A percentile compares a stretch with the other conserved stretches of the same genome.
These are phyloP conservation scores for Chloropsis cyanopogon DNA, from an alignment of 2,113 vertebrate species.

Conservation along the genomic window DNA sequence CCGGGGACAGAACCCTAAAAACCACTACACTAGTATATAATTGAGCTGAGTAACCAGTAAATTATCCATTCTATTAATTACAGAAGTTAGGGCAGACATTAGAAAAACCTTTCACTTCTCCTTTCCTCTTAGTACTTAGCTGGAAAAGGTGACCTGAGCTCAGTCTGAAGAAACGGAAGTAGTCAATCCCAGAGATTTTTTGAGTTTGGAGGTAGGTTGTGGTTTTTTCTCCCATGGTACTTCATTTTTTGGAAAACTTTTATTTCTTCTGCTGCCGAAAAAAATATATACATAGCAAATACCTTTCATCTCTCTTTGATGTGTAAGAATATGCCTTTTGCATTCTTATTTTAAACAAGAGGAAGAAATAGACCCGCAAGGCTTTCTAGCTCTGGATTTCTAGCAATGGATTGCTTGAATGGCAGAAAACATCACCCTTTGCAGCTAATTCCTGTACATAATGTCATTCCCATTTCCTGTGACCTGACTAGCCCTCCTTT, in stretches of 20 bases:
- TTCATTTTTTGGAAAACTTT: not conserved
- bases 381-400: not conserved
- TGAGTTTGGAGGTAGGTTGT: not conserved
- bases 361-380: not conserved
- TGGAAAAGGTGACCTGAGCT: not conserved
- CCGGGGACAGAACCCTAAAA: no score
- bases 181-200: not conserved
- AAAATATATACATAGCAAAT: not conserved
- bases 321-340: not conserved
- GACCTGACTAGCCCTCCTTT: not conserved
- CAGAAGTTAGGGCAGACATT: not conserved
- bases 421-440: not conserved
- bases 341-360: not conserved
- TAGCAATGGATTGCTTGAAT: not conserved
- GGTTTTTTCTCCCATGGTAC: not conserved
- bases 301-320: not conserved
- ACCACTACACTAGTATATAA: not conserved
- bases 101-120: not conserved
- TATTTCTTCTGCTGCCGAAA: not conserved
- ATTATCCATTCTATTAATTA: slow-evolving; percentile 10
- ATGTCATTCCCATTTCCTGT: not conserved
- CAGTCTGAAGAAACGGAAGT: not conserved
- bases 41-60: slow-evolving; percentile 8
- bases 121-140: not conserved
- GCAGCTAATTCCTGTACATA: not conserved